phyloP scores from a whole-genome alignment of 2,113 vertebrate genomes.

The Macaca mulatta region DNA sequence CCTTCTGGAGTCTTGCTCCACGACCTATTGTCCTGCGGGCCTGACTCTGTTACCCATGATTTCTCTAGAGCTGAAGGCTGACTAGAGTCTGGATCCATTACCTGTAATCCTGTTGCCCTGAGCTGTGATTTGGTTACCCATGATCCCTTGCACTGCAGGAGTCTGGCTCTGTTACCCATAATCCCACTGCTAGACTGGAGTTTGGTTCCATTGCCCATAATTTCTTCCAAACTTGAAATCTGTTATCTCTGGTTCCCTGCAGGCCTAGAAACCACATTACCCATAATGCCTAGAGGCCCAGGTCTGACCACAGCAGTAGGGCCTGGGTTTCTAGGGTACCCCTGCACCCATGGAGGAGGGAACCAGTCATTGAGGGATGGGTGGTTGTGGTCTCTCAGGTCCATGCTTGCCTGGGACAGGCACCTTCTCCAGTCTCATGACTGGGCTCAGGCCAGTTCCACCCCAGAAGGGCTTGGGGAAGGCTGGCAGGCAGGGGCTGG shows the following conservation, averaged over 20 bases:
- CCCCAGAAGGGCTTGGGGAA: slow-evolving; percentile 33
- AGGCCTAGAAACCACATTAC: slow-evolving; percentile 10
- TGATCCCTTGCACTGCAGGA: background rate
- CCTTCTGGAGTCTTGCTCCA: background rate
- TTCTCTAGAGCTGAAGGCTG: background rate
- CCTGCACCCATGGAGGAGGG: background rate
- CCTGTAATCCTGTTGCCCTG: background rate
- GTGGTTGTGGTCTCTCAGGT: background rate
- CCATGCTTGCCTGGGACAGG: background rate
- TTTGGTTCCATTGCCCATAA: background rate
- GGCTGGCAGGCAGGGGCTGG: slow-evolving; percentile 45
- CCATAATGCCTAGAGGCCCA: background rate
- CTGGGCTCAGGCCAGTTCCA: slow-evolving; percentile 6
- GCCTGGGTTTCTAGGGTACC: background rate
- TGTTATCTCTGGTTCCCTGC: background rate
- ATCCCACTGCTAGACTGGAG: background rate
- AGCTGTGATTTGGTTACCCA: background rate
- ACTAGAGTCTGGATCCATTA: background rate
- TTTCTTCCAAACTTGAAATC: slow-evolving; percentile 26
- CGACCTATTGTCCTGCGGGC: background rate
- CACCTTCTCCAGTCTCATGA: slow-evolving; percentile 21
- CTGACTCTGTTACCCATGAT: background rate
- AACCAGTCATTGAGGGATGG: background rate
- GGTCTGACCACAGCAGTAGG: background rate
- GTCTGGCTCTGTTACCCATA: slow-evolving; percentile 21